Conservation (phyloP, 1,140 invertebrate genomes). For the Leptinotarsa lineolata region DNA sequence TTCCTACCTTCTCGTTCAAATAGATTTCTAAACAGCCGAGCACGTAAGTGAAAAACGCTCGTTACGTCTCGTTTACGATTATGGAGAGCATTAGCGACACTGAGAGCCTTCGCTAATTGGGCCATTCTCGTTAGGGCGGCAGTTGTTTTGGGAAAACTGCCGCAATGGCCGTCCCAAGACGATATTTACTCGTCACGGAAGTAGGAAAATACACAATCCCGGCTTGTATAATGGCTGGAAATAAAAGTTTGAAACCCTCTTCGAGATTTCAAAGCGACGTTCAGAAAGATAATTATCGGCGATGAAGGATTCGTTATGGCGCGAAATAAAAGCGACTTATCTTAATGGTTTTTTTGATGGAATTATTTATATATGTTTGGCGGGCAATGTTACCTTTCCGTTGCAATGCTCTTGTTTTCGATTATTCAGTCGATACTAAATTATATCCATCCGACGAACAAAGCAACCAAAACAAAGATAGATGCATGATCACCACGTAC, state of each 20-base stretch:
- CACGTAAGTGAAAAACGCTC: constrained; percentile 5
- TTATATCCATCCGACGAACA: no score
- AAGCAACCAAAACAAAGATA: no score
- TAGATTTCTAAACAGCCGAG: no score
- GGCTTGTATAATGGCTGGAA: constrained; percentile 13
- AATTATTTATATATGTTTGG: no score
- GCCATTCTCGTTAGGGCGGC: constrained; percentile 22
- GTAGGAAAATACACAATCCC: constrained; percentile 12
- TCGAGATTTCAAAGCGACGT: background rate
- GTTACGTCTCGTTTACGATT: constrained; percentile 20
- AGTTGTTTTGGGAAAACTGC: constrained; percentile 28
- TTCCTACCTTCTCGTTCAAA: no score
- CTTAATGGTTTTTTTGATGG: background rate
- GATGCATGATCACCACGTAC: no score
- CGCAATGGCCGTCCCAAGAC: constrained; percentile 17
- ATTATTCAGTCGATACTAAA: no score
- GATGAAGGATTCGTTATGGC: no score
- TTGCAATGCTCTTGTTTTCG: no score
- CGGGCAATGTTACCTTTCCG: no score
- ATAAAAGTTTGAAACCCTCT: constrained; percentile 7
- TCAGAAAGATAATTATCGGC: background rate
- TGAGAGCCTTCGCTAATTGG: constrained; percentile 21
- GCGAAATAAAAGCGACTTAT: no score
- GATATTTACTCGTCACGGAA: constrained; percentile 11
- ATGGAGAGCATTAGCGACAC: constrained; percentile 22